Base-by-base conservation (phyloP, 2,888 invertebrate genomes). In the Troglohyphantes excavatus region DNA sequence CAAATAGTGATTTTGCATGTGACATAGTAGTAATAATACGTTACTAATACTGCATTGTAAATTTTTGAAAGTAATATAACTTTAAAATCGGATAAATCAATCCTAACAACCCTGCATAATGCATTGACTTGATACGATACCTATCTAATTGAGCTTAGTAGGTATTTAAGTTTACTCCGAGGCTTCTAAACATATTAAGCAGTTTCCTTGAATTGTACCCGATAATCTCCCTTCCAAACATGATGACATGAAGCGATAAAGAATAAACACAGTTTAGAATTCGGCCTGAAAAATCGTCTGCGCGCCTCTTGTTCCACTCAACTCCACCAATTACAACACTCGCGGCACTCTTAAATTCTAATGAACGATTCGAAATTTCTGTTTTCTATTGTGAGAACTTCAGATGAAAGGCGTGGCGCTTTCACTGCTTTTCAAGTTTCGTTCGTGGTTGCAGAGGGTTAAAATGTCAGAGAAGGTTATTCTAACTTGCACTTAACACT, bases 301-400 rank as follows among this genome's bases (percentile, higher is more conserved):
- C 23, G 46, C 43, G 39, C 17, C 26, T 19, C 23, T 72, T 75
- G 27, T 59, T 75, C 63, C 29, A 23, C 26, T 23, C 39, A 19
- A 21, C 39, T 63, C n/a, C 21, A 21, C 39, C 17, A 63, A 78
- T 78, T 78, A 21, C 76, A 78, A 78, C 76, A 78, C 59, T 27
- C 63, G 27, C 29, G 61, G 6, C 27, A 11, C 61, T 78, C 23
- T 78, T 63, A 5, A 39, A 63, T 63, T 39, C 63, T 63, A 78
- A 78, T 78, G 63, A 78, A 78, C 63, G 63, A 65, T 33, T 75
- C 33, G 27, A 59, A 75, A 61, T 46, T 27, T n/a, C 19, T 26
- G n/a, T 33, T 6, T 3, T 33, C 72, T 59, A 29, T 75, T 75
- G 46, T 9, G 65, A 23, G 46, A 75, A 73, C 46, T 9, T 26